A percentile compares a stretch with the other conserved stretches of the same genome.
Evolutionary conservation across 2,888 invertebrate species (phyloP).

Genomic region (Bruchidius siliquastri): DNA sequence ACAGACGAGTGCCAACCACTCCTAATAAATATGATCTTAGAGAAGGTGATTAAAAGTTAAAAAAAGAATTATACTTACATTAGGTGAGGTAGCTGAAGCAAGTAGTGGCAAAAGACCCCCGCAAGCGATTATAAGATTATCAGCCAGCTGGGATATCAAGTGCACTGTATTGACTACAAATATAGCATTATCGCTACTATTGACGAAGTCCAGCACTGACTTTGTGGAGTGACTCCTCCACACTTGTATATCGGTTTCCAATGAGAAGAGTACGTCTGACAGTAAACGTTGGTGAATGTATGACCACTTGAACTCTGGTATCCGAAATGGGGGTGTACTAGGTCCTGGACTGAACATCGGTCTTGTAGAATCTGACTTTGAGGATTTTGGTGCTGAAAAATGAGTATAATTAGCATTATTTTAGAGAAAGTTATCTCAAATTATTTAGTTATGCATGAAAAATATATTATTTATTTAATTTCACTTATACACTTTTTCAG

Average conservation of each 20-base stretch:
- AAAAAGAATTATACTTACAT: slow-evolving; percentile 65
- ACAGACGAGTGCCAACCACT: too few relatives aligned
- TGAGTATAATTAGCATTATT: background rate
- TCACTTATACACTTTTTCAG: too few relatives aligned
- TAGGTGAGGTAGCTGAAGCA: slow-evolving; percentile 97
- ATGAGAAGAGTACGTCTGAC: slow-evolving; percentile 91
- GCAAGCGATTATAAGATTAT: slow-evolving; percentile 98
- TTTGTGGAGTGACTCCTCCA: slow-evolving; percentile 92
- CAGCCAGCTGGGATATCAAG: slow-evolving; percentile 96
- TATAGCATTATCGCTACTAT: slow-evolving; percentile 96
- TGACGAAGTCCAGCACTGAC: slow-evolving; percentile 96
- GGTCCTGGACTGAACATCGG: slow-evolving; percentile 94
- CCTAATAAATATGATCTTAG: too few relatives aligned
- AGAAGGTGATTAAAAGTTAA: too few relatives aligned
- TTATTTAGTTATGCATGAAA: too few relatives aligned
- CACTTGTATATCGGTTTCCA: slow-evolving; percentile 95
- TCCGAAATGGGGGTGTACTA: slow-evolving; percentile 92
- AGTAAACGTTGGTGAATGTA: slow-evolving; percentile 95
- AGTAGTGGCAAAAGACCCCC: slow-evolving; percentile 93
- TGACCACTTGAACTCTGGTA: slow-evolving; percentile 99
- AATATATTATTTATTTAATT: too few relatives aligned
- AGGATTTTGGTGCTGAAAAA: slow-evolving; percentile 47
- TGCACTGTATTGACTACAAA: slow-evolving; percentile 99
- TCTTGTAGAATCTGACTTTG: slow-evolving; percentile 61
- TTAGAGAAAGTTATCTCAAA: background rate